phyloP scores from a whole-genome alignment of 2,888 invertebrate species.

The Acleris sparsana region DNA sequence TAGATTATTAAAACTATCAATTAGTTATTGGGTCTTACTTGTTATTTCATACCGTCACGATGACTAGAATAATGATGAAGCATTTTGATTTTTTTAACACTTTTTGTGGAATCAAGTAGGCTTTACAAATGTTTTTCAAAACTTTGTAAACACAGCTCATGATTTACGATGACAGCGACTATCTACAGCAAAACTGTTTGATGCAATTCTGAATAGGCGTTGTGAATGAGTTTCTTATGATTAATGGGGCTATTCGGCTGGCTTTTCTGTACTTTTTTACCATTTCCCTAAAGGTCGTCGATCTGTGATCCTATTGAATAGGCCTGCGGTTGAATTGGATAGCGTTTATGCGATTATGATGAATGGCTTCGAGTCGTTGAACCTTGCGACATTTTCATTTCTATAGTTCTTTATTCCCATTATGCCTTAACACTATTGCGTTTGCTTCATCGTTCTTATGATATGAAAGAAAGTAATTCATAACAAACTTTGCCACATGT shows the following conservation, averaged over 20 bases:
- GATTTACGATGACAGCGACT: constrained; percentile 62
- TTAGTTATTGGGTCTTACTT: too few relatives aligned
- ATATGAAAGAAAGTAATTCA: not conserved
- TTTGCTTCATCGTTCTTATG: constrained; percentile 13
- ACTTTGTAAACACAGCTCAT: constrained; percentile 49
- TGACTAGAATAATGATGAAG: too few relatives aligned
- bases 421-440: not conserved
- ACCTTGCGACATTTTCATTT: constrained; percentile 38
- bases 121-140: constrained; percentile 48
- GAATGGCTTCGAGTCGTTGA: constrained; percentile 47
- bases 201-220: constrained; percentile 55
- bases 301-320: constrained; percentile 45
- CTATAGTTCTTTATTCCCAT: constrained; percentile 18
- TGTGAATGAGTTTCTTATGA: constrained; percentile 62
- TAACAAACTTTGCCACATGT: not conserved
- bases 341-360: constrained; percentile 49
- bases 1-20: too few relatives aligned
- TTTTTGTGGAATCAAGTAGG: not conserved
- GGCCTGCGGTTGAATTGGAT: constrained; percentile 39
- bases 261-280: constrained; percentile 55
- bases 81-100: too few relatives aligned
- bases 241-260: constrained; percentile 70
- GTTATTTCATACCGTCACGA: too few relatives aligned
- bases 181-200: constrained; percentile 64
- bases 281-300: constrained; percentile 44